Conservation (phyloP, 2,888 invertebrate genomes). For the Eupithecia vulgata region DNA sequence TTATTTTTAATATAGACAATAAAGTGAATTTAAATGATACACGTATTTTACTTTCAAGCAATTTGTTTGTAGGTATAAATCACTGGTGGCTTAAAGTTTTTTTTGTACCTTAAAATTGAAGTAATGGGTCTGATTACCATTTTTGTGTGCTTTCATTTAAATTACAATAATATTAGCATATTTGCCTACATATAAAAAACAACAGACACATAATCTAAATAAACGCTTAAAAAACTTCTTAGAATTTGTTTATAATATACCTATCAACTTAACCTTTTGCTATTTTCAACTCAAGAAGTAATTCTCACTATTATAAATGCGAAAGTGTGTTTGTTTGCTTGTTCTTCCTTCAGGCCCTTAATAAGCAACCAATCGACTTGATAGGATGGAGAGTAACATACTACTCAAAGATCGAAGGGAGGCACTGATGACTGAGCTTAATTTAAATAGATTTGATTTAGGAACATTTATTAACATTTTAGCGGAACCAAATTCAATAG, state of each 20-base stretch:
- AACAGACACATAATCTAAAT: not conserved
- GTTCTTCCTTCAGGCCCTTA: too few relatives aligned
- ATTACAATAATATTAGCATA: slow-evolving; percentile 8
- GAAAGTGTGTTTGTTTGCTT: too few relatives aligned
- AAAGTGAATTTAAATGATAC: not conserved
- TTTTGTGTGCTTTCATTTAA: slow-evolving; percentile 20
- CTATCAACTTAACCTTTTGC: not conserved
- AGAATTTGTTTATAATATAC: not conserved
- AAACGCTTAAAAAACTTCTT: not conserved
- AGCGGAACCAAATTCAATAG: too few relatives aligned
- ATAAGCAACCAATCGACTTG: too few relatives aligned
- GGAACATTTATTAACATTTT: too few relatives aligned
- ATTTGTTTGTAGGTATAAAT: not conserved
- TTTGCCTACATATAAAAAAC: not conserved
- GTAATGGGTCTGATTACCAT: not conserved
- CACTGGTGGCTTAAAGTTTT: not conserved
- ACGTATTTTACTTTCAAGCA: not conserved
- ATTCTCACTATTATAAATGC: too few relatives aligned
- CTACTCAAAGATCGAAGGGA: too few relatives aligned
- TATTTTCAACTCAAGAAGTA: too few relatives aligned
- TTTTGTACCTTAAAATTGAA: slow-evolving; percentile 8
- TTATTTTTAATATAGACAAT: not conserved
- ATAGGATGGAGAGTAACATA: too few relatives aligned
- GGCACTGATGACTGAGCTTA: too few relatives aligned
- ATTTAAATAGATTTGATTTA: too few relatives aligned